Base-by-base conservation (phyloP, 1,140 invertebrate species). In the Monomorium pharaonis region DNA sequence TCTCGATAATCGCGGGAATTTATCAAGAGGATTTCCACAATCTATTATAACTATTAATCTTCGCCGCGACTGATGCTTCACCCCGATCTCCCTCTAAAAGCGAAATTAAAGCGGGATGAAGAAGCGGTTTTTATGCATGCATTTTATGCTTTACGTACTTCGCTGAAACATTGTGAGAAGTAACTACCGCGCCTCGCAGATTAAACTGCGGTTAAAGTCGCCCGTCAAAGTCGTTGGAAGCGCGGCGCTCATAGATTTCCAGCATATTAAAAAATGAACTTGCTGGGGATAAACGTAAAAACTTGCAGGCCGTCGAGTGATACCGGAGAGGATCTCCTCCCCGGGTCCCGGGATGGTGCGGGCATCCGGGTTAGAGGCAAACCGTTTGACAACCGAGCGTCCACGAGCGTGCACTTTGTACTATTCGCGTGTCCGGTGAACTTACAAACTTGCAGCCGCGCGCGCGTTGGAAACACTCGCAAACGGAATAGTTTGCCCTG, bases 191-290 rank as follows among this genome's bases (percentile, higher is more conserved):
- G 44, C n/a, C 44, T 56, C 24, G 65, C 18, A 16, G 49, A 51
- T 70, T 56, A 81, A 72, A 58, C 49, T 42, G 37, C 18, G 65
- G 24, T 81, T 81, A 42, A 81, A 70, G 33, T 54, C 49, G 44
- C 58, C 33, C 67, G 27, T 58, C 72, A 51, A 33, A 42, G 27
- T 74, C 78, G 27, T 3, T n/a, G 18, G 42, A 30, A 27, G 24
- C 18, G 37, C 9, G 18, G 7, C 21, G 54, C 74, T 54, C 63
- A 70, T 81, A 70, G 63, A 70, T 51, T 81, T 37, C 1, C 51
- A 24, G 37, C 10, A 58, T 74, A 58, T 83, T 83, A 83, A 72
- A 83, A 83, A 72, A 21, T 54, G 27, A 83, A 58, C 51, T 58
- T 81, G 24, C 18, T n/a, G n/a, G n/a, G 18, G 12, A 30, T 72